Percentiles rank a stretch among this genome's conserved stretches.
Conservation (phyloP, 2,797 vertebrate genomes). For the Lophius americanus region DNA sequence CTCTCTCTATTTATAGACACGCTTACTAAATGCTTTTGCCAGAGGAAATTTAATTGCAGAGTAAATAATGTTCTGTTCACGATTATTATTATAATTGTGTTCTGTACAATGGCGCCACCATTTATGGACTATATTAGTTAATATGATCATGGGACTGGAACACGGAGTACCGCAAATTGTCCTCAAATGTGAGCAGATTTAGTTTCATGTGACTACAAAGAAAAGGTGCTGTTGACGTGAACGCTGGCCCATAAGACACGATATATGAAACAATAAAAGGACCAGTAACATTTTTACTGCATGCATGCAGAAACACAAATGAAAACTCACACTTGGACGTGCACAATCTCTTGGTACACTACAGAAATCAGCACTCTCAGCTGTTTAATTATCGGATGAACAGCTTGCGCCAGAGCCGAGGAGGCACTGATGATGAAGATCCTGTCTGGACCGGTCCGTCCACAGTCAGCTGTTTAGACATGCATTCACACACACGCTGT, state of each 20-base stretch:
- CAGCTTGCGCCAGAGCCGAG: conserved; percentile 27
- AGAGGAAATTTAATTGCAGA: not conserved
- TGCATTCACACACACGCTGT: conserved; percentile 18
- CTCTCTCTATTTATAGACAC: no score
- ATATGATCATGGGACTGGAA: not conserved
- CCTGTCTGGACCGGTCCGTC: conserved; percentile 53
- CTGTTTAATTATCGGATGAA: conserved; percentile 66
- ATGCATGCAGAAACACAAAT: not conserved
- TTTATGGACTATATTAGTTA: no score
- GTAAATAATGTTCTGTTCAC: not conserved
- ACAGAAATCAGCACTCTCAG: conserved; percentile 30
- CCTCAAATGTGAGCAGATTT: conserved; percentile 2
- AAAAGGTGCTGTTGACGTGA: not conserved
- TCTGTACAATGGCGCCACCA: no score
- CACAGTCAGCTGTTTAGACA: conserved; percentile 18
- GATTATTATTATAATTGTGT: not conserved
- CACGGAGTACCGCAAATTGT: not conserved
- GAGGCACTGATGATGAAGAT: conserved; percentile 48
- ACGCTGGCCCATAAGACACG: not conserved
- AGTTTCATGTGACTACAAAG: not conserved
- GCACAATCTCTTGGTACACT: conserved; percentile 27
- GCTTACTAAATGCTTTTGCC: not conserved
- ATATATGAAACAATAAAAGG: conserved; percentile 3
- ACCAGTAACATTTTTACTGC: not conserved
- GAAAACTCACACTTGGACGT: not conserved